A percentile compares a stretch with the other conserved stretches of the same genome.
Conservation (phyloP, 2,797 vertebrate species). For the Galagoides demidoff region DNA sequence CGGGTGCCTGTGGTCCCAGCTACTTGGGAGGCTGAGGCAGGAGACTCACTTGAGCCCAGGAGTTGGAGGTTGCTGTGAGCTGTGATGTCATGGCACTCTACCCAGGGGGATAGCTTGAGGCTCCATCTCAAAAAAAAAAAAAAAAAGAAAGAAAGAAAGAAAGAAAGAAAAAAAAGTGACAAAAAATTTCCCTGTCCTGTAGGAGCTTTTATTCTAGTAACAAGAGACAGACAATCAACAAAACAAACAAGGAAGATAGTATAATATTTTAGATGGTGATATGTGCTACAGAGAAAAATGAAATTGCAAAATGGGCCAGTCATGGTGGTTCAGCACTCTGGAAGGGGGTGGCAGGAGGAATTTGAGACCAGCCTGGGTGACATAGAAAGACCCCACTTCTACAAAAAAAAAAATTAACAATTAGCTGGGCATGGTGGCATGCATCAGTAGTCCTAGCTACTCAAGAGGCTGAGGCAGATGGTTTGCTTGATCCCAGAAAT, state of each 20-base stretch:
- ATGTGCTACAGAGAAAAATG: neutral
- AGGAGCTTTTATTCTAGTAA: constrained; percentile 25
- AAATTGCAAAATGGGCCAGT: neutral
- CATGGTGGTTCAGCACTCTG: neutral
- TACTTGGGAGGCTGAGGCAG: no score
- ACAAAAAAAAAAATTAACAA: neutral
- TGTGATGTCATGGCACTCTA: no score
- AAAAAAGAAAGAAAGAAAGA: neutral
- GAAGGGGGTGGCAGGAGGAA: neutral
- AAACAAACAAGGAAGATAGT: constrained; percentile 24
- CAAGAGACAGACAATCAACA: constrained; percentile 22
- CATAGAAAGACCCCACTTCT: neutral
- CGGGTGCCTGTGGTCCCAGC: no score
- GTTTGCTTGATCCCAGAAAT: neutral
- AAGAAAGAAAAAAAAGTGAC: constrained; percentile 8
- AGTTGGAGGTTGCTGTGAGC: no score
- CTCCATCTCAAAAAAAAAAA: no score
- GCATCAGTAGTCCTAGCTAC: neutral
- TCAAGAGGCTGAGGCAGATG: neutral
- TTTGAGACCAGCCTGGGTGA: neutral
- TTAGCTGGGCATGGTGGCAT: neutral
- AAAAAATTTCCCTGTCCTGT: neutral
- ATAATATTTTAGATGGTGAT: neutral
- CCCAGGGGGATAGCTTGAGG: no score
- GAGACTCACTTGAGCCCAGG: no score